Evolutionary conservation across 2,797 vertebrate genomes (phyloP).

Genomic region (Lemur catta): DNA sequence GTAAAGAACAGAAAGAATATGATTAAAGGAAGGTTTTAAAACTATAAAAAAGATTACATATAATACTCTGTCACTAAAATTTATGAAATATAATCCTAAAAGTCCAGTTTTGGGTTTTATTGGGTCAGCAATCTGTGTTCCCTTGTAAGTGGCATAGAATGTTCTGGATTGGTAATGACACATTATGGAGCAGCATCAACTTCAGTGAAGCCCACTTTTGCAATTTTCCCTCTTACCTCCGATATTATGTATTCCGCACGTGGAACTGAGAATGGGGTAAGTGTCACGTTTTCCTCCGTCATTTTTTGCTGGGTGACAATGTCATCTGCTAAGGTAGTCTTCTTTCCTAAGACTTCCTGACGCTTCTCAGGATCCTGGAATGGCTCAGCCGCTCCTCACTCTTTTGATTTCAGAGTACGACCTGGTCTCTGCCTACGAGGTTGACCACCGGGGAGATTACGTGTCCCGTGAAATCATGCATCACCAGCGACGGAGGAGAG

Average conservation of each 20-base stretch:
- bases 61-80: background rate
- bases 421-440: slow-evolving; percentile 91
- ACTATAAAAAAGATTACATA: background rate
- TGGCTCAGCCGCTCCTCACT: background rate
- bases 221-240: background rate
- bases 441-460: slow-evolving; percentile 86
- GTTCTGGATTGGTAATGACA: background rate
- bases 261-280: accelerated
- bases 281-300: accelerated
- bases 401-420: slow-evolving; percentile 87
- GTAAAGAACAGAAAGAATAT: background rate
- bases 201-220: background rate
- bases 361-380: background rate
- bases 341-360: background rate
- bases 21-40: background rate
- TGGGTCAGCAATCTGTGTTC: background rate
- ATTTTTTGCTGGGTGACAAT: no score
- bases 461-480: slow-evolving; percentile 88
- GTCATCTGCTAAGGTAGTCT: background rate
- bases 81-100: background rate
- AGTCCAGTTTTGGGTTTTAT: background rate
- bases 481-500: slow-evolving; percentile 84
- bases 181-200: accelerated
- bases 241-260: accelerated
- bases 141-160: background rate